phyloP scores from a whole-genome alignment of 1,140 invertebrate species.

The Listronotus bonariensis region DNA sequence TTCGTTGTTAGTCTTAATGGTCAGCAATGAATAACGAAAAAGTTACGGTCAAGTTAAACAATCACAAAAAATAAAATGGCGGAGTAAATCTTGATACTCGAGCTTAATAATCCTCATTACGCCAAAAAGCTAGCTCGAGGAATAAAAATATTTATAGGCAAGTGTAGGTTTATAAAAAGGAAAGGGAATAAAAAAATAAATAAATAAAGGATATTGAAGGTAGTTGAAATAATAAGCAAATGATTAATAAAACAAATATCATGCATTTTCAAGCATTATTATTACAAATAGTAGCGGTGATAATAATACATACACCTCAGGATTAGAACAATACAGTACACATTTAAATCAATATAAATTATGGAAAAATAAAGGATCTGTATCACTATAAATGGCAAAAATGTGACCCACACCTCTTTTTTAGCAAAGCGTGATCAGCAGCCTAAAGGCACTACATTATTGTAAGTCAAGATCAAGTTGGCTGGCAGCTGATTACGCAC shows the following conservation, averaged over 20 bases:
- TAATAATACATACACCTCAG: slow-evolving; percentile 56
- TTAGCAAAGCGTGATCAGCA: slow-evolving; percentile 54
- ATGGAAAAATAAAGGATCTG: slow-evolving; percentile 36
- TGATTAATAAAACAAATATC: slow-evolving; percentile 86
- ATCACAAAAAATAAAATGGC: slow-evolving; percentile 50
- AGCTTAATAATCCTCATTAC: slow-evolving; percentile 2
- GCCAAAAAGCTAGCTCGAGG: neutral
- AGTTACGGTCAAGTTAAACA: slow-evolving; percentile 29
- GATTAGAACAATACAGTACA: slow-evolving; percentile 65
- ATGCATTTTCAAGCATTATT: slow-evolving; percentile 86
- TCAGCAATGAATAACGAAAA: slow-evolving; percentile 29
- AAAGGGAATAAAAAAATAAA: slow-evolving; percentile 20
- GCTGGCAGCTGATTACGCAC: slow-evolving; percentile 54
- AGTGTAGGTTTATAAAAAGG: slow-evolving; percentile 12
- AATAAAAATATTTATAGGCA: neutral
- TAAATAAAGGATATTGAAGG: slow-evolving; percentile 42
- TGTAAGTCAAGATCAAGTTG: slow-evolving; percentile 51
- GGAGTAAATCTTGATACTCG: slow-evolving; percentile 32
- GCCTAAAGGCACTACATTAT: slow-evolving; percentile 56
- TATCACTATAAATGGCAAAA: slow-evolving; percentile 47
- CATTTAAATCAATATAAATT: slow-evolving; percentile 59
- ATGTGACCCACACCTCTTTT: slow-evolving; percentile 51
- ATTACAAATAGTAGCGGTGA: slow-evolving; percentile 77
- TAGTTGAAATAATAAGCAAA: slow-evolving; percentile 67
- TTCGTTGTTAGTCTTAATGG: slow-evolving; percentile 30